A percentile compares a stretch with the other conserved stretches of the same genome.
Evolutionary conservation across 2,888 invertebrate genomes (phyloP).

Genomic region (Polydrusus pterygomalis): DNA sequence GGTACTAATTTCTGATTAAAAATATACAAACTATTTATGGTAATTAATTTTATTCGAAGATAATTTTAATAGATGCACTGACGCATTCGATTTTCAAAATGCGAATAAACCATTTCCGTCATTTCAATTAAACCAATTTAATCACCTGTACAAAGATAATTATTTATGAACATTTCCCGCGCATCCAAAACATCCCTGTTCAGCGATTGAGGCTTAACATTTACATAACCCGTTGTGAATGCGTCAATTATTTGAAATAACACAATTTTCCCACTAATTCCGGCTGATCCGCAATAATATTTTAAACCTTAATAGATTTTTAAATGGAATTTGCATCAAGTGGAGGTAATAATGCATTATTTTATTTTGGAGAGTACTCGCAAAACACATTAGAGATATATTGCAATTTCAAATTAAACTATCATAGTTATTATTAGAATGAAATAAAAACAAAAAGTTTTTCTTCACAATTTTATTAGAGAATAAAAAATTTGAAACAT

Average conservation of each 20-base stretch:
- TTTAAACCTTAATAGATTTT: conserved; percentile 11
- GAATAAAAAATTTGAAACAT: no score
- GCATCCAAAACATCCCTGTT: conserved; percentile 2
- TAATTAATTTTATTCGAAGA: not conserved
- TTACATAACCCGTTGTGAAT: not conserved
- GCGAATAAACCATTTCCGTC: not conserved
- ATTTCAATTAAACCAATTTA: not conserved
- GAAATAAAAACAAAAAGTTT: no score
- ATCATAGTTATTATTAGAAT: no score
- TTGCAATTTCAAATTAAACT: not conserved
- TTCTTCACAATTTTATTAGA: no score
- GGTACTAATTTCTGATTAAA: not conserved
- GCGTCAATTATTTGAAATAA: conserved; percentile 8
- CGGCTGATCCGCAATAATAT: conserved; percentile 4
- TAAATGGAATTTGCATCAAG: conserved; percentile 18
- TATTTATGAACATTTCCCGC: not conserved
- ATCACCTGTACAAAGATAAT: not conserved
- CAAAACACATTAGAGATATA: not conserved
- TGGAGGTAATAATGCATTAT: conserved; percentile 19
- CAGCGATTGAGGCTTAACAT: conserved; percentile 7
- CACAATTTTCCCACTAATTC: conserved; percentile 12
- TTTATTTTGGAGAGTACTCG: not conserved
- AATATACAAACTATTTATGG: not conserved
- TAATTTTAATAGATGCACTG: not conserved
- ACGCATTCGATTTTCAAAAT: not conserved